Evolutionary conservation across 2,888 invertebrate species (phyloP).

Genomic region (Lepidochrysops patricia): DNA sequence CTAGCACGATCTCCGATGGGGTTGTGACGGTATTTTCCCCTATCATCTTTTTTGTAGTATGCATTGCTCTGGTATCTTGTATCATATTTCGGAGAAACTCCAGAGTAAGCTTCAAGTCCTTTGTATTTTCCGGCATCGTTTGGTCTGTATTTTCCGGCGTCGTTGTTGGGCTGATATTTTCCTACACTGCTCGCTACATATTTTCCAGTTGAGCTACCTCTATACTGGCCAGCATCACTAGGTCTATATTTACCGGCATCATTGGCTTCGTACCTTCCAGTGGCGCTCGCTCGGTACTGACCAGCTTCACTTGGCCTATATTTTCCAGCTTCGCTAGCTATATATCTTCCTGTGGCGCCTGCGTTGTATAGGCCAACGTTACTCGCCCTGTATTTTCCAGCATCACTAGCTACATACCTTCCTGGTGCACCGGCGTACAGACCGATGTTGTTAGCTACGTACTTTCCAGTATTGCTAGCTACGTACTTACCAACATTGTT

Average conservation of each 20-base stretch:
- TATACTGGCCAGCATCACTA: constrained; percentile 4
- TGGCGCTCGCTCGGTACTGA: background rate
- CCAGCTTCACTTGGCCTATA: constrained; percentile 21
- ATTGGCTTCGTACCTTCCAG: constrained; percentile 5
- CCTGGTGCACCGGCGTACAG: background rate
- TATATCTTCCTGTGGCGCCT: constrained; percentile 16
- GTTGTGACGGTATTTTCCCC: constrained; percentile 66
- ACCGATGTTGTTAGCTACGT: background rate
- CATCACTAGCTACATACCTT: constrained; percentile 4
- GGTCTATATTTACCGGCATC: constrained; percentile 5
- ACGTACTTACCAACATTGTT: constrained; percentile 1
- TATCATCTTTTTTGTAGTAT: constrained; percentile 34
- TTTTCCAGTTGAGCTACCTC: constrained; percentile 14
- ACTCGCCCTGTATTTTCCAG: constrained; percentile 9
- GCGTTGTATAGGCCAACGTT: constrained; percentile 3
- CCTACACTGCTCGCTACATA: constrained; percentile 13
- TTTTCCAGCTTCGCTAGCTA: constrained; percentile 21
- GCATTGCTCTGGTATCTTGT: constrained; percentile 26
- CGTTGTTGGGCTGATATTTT: background rate
- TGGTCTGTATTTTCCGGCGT: constrained; percentile 4
- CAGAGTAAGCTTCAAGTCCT: constrained; percentile 16
- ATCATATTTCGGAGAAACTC: constrained; percentile 22
- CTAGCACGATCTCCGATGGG: constrained; percentile 59
- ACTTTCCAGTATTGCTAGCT: constrained; percentile 13
- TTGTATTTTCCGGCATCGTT: background rate